A percentile compares a stretch with the other conserved stretches of the same genome.
Evolutionary conservation across 2,113 vertebrate genomes (phyloP).

Genomic region (Cairina moschata): DNA sequence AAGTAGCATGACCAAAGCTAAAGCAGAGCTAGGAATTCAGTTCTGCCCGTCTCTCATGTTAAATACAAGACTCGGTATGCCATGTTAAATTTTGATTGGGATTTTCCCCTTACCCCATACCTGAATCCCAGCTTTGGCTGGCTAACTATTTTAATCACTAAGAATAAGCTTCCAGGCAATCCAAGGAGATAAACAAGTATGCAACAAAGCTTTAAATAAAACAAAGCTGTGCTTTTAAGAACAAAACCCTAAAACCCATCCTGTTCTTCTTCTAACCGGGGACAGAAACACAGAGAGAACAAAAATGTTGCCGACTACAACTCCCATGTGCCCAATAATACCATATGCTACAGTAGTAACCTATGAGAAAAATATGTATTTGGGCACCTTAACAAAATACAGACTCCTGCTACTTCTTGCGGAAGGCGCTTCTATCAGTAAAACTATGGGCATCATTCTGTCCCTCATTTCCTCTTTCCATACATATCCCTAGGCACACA

Average conservation of each 20-base stretch:
- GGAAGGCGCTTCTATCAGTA: neutral
- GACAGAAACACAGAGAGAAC: neutral
- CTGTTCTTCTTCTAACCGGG: neutral
- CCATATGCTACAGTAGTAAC: neutral
- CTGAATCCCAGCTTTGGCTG: neutral
- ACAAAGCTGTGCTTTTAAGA: neutral
- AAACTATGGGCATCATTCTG: neutral
- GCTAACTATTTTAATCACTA: neutral
- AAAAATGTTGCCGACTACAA: neutral
- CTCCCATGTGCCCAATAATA: neutral
- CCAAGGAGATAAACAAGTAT: neutral
- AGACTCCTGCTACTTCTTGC: neutral
- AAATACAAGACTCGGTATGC: neutral
- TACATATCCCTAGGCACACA: fast-evolving
- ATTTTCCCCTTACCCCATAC: too few species aligned
- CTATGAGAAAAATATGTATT: neutral
- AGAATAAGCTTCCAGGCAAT: neutral
- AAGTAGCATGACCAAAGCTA: neutral
- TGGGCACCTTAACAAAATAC: neutral
- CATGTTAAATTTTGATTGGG: neutral
- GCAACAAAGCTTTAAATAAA: neutral
- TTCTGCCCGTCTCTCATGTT: neutral
- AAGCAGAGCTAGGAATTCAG: neutral
- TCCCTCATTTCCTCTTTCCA: neutral
- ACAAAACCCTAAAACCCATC: neutral